phyloP scores from a whole-genome alignment of 2,888 invertebrate species.

The Odontomyia ornata region DNA sequence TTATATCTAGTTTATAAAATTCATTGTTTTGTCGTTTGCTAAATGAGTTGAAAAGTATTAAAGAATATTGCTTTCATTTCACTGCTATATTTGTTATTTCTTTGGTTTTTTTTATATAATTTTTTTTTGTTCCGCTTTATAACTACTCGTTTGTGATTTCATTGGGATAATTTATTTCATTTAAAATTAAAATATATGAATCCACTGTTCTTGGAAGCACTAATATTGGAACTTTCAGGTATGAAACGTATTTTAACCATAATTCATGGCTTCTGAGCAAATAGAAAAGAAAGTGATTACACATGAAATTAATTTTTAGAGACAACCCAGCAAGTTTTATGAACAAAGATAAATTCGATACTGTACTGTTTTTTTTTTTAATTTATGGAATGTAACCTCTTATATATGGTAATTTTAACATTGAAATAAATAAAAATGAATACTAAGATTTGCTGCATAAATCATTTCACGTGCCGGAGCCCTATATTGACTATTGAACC shows the following conservation, averaged over 20 bases:
- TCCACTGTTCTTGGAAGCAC: background rate
- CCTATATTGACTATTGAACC: no score
- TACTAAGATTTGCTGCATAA: background rate
- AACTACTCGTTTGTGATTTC: background rate
- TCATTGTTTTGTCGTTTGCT: constrained; percentile 27
- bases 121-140: background rate
- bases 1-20: constrained; percentile 3
- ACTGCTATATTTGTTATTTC: background rate
- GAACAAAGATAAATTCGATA: background rate
- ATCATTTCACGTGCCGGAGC: no score
- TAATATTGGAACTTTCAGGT: constrained; percentile 4
- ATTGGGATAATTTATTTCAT: background rate
- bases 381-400: constrained; percentile 13
- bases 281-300: background rate
- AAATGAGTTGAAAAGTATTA: constrained; percentile 19
- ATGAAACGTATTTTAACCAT: constrained; percentile 17
- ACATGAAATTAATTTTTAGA: constrained; percentile 3
- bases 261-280: background rate
- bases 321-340: background rate
- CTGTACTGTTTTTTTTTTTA: background rate
- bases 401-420: background rate
- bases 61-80: constrained; percentile 11
- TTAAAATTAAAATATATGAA: background rate
- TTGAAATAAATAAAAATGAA: background rate
- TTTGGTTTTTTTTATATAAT: background rate